phyloP scores from a whole-genome alignment of 2,113 vertebrate species.

The Tragulus kanchil region DNA sequence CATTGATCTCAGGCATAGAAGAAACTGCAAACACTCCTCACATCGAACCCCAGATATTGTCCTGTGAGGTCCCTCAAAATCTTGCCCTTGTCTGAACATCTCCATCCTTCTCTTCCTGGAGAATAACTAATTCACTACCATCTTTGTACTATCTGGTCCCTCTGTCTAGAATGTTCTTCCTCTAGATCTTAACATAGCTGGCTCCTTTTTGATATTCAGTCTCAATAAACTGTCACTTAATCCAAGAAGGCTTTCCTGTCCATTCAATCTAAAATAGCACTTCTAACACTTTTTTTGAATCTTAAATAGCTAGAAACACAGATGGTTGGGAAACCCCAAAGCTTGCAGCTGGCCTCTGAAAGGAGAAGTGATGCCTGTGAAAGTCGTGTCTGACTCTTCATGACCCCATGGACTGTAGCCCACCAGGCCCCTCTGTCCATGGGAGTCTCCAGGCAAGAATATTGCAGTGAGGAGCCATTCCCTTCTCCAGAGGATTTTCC shows the following conservation, averaged over 20 bases:
- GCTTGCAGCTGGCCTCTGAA: neutral
- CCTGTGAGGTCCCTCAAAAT: neutral
- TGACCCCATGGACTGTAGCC: neutral
- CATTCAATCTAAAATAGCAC: neutral
- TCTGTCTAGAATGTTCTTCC: neutral
- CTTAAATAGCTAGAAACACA: conserved; percentile 17
- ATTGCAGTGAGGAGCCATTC: neutral
- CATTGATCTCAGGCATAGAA: neutral
- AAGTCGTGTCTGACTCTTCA: neutral
- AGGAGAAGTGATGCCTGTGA: neutral
- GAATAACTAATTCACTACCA: neutral
- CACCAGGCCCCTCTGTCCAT: neutral
- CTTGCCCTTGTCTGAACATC: neutral
- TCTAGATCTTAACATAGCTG: neutral
- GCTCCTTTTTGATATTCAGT: neutral
- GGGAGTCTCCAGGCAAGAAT: neutral
- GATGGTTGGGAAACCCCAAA: neutral
- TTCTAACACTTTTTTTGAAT: neutral
- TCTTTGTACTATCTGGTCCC: neutral
- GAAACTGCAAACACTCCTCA: neutral
- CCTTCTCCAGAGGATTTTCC: neutral
- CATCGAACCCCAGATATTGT: neutral
- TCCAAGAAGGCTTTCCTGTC: neutral
- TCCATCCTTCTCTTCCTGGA: neutral
- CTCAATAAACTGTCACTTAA: conserved; percentile 45